Conservation (phyloP, 1,140 invertebrate species). For the Papilio xuthus region DNA sequence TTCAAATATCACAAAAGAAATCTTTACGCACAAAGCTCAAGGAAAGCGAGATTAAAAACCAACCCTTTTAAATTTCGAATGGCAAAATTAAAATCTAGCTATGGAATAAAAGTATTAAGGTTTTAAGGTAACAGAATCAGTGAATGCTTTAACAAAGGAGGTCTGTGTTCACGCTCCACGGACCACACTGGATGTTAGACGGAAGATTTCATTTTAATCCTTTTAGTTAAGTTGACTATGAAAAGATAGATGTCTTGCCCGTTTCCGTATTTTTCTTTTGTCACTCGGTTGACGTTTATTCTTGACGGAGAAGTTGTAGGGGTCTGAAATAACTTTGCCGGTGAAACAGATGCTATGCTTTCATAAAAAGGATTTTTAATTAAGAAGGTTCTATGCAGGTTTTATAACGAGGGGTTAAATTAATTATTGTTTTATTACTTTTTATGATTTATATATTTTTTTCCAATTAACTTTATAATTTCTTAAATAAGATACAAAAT, state of each 20-base stretch:
- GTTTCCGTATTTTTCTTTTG: conserved; percentile 67
- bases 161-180: conserved; percentile 70
- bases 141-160: conserved; percentile 67
- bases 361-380: background rate
- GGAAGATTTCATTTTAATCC: conserved; percentile 80
- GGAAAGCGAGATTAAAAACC: conserved; percentile 73
- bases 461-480: too few relatives aligned
- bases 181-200: conserved; percentile 78
- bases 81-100: conserved; percentile 77
- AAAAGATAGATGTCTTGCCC: conserved; percentile 71
- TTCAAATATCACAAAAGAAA: conserved; percentile 61
- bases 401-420: background rate
- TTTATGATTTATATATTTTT: too few relatives aligned
- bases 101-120: conserved; percentile 78
- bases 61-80: conserved; percentile 73
- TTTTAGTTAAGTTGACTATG: conserved; percentile 80
- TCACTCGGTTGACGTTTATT: conserved; percentile 52
- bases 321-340: conserved; percentile 8
- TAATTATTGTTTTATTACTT: background rate
- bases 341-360: background rate
- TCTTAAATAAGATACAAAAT: too few relatives aligned
- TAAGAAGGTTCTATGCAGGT: background rate
- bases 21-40: conserved; percentile 58
- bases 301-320: conserved; percentile 48
- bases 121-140: conserved; percentile 75